Conservation (phyloP, 2,113 vertebrate genomes). For the Epinephelus moara region DNA sequence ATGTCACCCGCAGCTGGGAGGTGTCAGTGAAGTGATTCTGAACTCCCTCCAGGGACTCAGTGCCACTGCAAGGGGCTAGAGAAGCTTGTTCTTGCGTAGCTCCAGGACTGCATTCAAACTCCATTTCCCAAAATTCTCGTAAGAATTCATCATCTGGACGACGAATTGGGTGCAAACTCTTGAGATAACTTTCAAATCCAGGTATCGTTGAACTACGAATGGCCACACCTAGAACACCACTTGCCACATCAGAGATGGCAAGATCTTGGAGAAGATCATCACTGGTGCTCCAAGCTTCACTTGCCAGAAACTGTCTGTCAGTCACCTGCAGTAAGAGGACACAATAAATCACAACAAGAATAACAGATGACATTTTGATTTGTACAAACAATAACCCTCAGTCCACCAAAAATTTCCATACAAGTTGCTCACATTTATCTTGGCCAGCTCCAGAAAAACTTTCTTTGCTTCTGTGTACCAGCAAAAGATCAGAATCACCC, state of each 20-base stretch:
- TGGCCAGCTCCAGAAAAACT: constrained; percentile 73
- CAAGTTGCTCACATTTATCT: constrained; percentile 67
- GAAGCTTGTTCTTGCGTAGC: background rate
- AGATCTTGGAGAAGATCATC: constrained; percentile 63
- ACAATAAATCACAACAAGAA: background rate
- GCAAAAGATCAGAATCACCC: constrained; percentile 79
- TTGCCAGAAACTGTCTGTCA: constrained; percentile 81
- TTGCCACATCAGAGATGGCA: constrained; percentile 58
- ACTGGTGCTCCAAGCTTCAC: constrained; percentile 84
- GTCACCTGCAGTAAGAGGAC: constrained; percentile 61
- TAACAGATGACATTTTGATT: background rate
- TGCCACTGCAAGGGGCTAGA: constrained; percentile 77
- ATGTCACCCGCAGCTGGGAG: constrained; percentile 80
- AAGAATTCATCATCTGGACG: constrained; percentile 67
- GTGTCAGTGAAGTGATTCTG: constrained; percentile 79
- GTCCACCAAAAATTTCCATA: background rate
- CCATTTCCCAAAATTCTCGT: constrained; percentile 74
- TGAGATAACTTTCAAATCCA: constrained; percentile 75
- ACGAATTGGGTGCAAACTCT: constrained; percentile 64
- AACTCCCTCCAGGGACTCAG: constrained; percentile 76
- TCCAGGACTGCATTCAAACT: constrained; percentile 72
- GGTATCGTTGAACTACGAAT: constrained; percentile 76
- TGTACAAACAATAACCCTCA: background rate
- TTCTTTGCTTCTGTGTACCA: constrained; percentile 74
- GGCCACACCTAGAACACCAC: constrained; percentile 81